Evolutionary conservation across 2,797 vertebrate species (phyloP), one percentile per base, ranked within the genome.

Genomic region (Rhinogobio ventralis): DNA sequence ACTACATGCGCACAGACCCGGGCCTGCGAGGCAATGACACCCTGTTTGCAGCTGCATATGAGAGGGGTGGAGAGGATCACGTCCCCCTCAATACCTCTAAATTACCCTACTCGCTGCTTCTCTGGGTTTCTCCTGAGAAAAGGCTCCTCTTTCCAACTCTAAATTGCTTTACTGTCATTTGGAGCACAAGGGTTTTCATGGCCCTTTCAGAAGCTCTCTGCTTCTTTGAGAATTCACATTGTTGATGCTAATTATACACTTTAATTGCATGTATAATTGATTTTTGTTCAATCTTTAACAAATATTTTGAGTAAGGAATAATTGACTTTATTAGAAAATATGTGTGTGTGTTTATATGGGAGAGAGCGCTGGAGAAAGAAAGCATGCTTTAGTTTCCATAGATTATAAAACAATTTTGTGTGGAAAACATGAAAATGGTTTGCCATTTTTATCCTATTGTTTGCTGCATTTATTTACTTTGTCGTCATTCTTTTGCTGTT

Each of bases 1-100:
- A 94, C 94, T 95, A 95, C 95, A 93, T 92, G 93, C 91, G 90
- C 71, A 77, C 72, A 80, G 77, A 81, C 73, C 76, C 67, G 80
- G 69, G 79, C 64, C 79, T 60, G 81, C 30, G 95, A 94, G 93
- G 94, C 92, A 94, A 90, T 87, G 84, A 93, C 94, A 92, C 92
- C 74, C 94, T 94, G 93, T 94, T 94, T 94, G 93, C 92, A 94
- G 93, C 93, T 91, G 87, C 93, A 93, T 94, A 94, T 96, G 95
- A 93, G 92, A 94, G 95, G 69, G 93, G 91, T 94, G 92, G 93
- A 93, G 92, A 89, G 91, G 86, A 92, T 93, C 92, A 93, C 92
- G 68, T 85, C 84, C 78, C 81, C 83, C 73, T 93, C 79, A 81
- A 39, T 87, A 91, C 79, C 81, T 85, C 82, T 67, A 88, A 87